These are phyloP conservation scores for Penaeus vannamei DNA, from an alignment of 1,140 invertebrate genomes.

Conservation along the genomic window DNA sequence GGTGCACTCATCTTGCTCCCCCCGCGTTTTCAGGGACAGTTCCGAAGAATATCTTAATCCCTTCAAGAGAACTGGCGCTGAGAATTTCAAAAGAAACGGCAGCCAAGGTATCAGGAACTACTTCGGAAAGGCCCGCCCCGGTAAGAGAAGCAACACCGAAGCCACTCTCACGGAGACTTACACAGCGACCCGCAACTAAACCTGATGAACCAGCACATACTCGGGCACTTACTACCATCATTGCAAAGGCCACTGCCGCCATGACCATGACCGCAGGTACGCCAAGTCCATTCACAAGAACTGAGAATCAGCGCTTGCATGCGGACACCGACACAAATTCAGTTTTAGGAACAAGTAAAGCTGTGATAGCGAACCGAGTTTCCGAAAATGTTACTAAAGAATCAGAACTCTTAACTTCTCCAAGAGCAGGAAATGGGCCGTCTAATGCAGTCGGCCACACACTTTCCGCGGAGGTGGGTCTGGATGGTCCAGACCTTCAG, in stretches of 20 bases:
- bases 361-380: too few species aligned
- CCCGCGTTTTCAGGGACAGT: not conserved
- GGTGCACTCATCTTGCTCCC: slow-evolving; percentile 20
- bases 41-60: not conserved
- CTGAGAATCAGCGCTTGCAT: not conserved
- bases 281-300: not conserved
- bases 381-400: too few species aligned
- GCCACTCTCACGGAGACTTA: not conserved
- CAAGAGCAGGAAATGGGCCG: too few species aligned
- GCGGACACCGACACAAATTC: too few species aligned
- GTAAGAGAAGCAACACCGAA: not conserved
- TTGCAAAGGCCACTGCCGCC: not conserved
- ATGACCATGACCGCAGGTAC: not conserved
- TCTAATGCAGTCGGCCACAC: not conserved
- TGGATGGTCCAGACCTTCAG: not conserved
- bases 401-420: too few species aligned
- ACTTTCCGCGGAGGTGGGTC: not conserved
- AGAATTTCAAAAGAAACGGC: slow-evolving; percentile 4
- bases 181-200: not conserved
- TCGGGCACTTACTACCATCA: not conserved
- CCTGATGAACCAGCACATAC: not conserved
- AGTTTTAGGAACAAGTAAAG: too few species aligned
- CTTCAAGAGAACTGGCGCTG: not conserved
- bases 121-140: not conserved
- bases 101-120: not conserved